Evolutionary conservation across 2,113 vertebrate species (phyloP), one percentile per base, ranked within the genome.

Genomic region (Strigops habroptila): DNA sequence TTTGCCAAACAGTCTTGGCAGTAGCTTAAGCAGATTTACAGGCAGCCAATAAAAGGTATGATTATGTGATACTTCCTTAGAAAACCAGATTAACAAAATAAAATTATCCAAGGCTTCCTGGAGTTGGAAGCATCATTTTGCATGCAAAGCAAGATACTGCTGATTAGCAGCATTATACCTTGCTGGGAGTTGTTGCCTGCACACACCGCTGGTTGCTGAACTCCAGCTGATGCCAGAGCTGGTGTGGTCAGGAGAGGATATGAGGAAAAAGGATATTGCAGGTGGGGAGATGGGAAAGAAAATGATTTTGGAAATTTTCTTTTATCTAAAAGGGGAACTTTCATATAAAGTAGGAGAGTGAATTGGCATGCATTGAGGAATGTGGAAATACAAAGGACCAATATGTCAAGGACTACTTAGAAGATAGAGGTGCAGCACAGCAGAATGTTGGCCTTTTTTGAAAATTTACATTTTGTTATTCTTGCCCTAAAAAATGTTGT

Each of bases 21-120:
- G 84, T 41, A 86, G 76, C 67, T 89, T 67, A 78, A 78, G 46
- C 55, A 92, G 87, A 75, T 84, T 91, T 91, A 78, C 22, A 67
- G 77, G 37, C 87, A 63, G 33, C 41, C 46, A 59, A 18, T 96
- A 75, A 86, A 78, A 84, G 64, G 46, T 89, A 60, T 88, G 77
- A 81, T 91, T 91, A 62, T 74, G n/a, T 89, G 84, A 81, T 94
- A 75, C 43, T 94, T 95, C 49, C 49, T 96, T 84, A 74, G 80
- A 83, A 95, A 95, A 69, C 7, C 41, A 69, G 83, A 62, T 88
- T 74, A 96, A 82, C n/a, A 49, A 85, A 87, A 82, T 62, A 55
- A 92, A 91, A 80, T 88, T 77, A 88, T 59, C 75, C 57, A 37
- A 64, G 57, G 57, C 17, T 86, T 93, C 60, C 55, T 86, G 81